Evolutionary conservation across 2,113 vertebrate genomes (phyloP).

Genomic region (Xyliphius kryptos): DNA sequence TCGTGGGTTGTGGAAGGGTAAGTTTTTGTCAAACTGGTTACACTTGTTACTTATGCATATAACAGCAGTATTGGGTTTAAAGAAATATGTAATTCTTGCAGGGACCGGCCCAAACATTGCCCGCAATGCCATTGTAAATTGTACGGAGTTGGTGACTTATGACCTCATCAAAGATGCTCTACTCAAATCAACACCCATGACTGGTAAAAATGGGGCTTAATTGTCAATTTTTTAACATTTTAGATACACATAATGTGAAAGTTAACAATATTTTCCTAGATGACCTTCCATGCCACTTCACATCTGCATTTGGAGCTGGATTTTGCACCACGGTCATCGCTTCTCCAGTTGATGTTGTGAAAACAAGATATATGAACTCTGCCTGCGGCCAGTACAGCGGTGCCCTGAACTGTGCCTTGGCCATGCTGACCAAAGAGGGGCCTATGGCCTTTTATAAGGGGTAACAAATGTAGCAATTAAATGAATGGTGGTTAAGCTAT

Average conservation of each 20-base stretch:
- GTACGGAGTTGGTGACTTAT: slow-evolving; percentile 72
- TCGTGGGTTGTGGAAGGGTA: slow-evolving; percentile 72
- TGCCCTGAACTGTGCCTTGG: slow-evolving; percentile 70
- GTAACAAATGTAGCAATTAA: too few species aligned
- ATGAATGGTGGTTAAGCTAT: too few species aligned
- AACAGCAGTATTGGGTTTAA: too few species aligned
- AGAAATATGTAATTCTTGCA: slow-evolving; percentile 19
- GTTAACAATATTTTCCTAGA: slow-evolving; percentile 57
- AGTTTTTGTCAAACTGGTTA: too few species aligned
- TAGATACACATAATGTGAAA: neutral
- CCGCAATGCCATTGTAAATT: slow-evolving; percentile 70
- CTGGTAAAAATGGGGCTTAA: slow-evolving; percentile 50
- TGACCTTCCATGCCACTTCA: slow-evolving; percentile 80
- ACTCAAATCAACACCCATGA: slow-evolving; percentile 55
- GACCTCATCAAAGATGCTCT: slow-evolving; percentile 71
- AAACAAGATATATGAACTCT: slow-evolving; percentile 88
- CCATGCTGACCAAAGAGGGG: slow-evolving; percentile 76
- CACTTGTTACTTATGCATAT: too few species aligned
- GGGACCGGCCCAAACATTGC: slow-evolving; percentile 67
- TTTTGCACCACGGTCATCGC: slow-evolving; percentile 81
- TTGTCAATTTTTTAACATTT: too few species aligned
- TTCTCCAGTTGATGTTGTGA: slow-evolving; percentile 85
- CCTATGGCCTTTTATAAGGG: slow-evolving; percentile 77
- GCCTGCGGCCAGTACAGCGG: slow-evolving; percentile 66
- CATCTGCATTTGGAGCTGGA: slow-evolving; percentile 79